A percentile compares a stretch with the other conserved stretches of the same genome.
Evolutionary conservation across 2,888 invertebrate genomes (phyloP).

Genomic region (Polylopha cassiicola): DNA sequence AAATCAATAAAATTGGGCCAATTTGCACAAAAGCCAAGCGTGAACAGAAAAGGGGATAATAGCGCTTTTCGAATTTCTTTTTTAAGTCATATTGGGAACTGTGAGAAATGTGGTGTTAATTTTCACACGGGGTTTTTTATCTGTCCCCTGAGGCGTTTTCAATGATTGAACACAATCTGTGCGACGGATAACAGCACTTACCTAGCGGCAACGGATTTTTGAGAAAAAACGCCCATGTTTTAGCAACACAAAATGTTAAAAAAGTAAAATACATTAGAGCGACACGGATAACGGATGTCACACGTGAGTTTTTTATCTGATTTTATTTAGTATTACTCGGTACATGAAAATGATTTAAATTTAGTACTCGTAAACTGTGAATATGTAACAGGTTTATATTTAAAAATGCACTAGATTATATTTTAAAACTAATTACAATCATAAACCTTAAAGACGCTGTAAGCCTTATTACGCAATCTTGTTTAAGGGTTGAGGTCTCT

Average conservation of each 20-base stretch:
- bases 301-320: background rate
- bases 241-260: conserved; percentile 23
- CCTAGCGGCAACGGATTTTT: conserved; percentile 24
- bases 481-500: too few species aligned
- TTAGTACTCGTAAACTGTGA: too few species aligned
- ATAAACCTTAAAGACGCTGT: too few species aligned
- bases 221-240: conserved; percentile 35
- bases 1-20: conserved; percentile 22
- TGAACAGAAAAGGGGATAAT: conserved; percentile 15
- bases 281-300: conserved; percentile 3
- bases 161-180: conserved; percentile 57
- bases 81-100: conserved; percentile 22
- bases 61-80: conserved; percentile 4
- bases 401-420: too few species aligned
- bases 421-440: too few species aligned
- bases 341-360: too few species aligned
- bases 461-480: too few species aligned
- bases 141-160: conserved; percentile 36
- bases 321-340: too few species aligned
- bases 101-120: conserved; percentile 46
- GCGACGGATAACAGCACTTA: conserved; percentile 32
- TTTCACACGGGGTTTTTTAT: conserved; percentile 56
- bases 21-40: conserved; percentile 16
- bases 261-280: conserved; percentile 18
- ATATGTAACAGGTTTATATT: too few species aligned